Evolutionary conservation across 2,888 invertebrate genomes (phyloP), one percentile per base, ranked within the genome.

Genomic region (Pimpla rufipes): DNA sequence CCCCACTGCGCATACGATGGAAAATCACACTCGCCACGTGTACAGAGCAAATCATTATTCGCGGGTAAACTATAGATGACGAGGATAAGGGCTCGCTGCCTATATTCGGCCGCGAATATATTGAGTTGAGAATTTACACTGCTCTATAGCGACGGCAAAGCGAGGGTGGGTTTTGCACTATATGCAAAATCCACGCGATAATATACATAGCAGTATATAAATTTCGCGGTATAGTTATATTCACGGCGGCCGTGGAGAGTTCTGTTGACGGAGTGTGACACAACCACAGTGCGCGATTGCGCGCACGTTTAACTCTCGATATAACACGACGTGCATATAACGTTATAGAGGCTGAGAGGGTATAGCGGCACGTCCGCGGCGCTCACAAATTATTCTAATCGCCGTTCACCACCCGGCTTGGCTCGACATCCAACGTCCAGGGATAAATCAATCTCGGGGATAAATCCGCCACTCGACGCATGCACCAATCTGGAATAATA

Each of bases 361-460:
- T 45, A 67, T 40, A 62, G 16, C 50, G 16, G 29, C 64, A 50
- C 70, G 57, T 70, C 37, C 81, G 55, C 62, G 71, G 23, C 64
- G 62, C 47, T 50, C 75, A 82, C 82, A 78, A 81, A 79, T 82
- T 84, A 81, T 77, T 79, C 79, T 84, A 82, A 81, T 84, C 80
- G 74, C 71, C 79, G 75, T 78, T 78, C 84, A 79, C 85, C 77
- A 79, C 64, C 81, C 77, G 83, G 68, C 64, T 10, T 10, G 40
- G 68, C 64, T 73, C 71, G 64, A 52, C 84, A 74, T 80, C 82
- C 70, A 77, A 80, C 73, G 77, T 52, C 50, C 82, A 66, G 62
- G 67, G 80, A 85, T 85, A 81, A 85, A 85, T 85, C 84, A 85
- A 77, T 80, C 79, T 79, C 77, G 59, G 85, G n/a, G 79, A 79